Evolutionary conservation across 2,888 invertebrate species (phyloP).

Genomic region (Acholoe squamosa): DNA sequence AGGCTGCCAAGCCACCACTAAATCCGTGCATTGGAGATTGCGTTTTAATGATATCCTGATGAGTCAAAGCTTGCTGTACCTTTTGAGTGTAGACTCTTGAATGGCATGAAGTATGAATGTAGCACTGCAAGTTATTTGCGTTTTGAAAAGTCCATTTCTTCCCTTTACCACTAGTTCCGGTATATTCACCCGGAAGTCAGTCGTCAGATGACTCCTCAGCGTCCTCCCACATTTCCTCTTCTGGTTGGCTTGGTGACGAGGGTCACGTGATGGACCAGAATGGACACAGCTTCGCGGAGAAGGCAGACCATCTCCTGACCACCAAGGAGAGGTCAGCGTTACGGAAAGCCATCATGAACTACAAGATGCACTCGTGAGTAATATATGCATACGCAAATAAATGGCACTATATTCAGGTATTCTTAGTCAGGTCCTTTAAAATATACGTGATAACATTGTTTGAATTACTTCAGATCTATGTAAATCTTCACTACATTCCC

Average conservation of each 20-base stretch:
- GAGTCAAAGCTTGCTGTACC: no score
- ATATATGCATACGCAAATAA: no score
- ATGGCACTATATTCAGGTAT: no score
- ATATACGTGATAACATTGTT: no score
- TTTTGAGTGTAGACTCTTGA: no score
- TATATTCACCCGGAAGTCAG: constrained; percentile 20
- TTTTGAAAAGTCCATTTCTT: no score
- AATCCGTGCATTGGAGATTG: no score
- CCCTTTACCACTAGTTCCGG: constrained; percentile 54
- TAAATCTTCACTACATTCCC: background rate
- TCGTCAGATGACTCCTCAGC: constrained; percentile 67
- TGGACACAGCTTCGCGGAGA: constrained; percentile 76
- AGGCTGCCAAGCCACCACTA: no score
- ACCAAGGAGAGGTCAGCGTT: constrained; percentile 76
- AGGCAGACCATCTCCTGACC: constrained; percentile 79
- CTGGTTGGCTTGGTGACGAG: constrained; percentile 73
- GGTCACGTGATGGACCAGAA: constrained; percentile 72
- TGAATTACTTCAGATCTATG: background rate
- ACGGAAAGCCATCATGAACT: constrained; percentile 76
- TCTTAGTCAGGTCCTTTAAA: no score
- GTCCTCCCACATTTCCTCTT: constrained; percentile 74
- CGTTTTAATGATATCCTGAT: no score
- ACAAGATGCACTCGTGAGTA: constrained; percentile 78
- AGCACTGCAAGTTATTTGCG: no score
- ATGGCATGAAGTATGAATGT: no score